These are phyloP conservation scores for Heliornis fulica DNA, from an alignment of 2,113 vertebrate genomes.

Conservation along the genomic window DNA sequence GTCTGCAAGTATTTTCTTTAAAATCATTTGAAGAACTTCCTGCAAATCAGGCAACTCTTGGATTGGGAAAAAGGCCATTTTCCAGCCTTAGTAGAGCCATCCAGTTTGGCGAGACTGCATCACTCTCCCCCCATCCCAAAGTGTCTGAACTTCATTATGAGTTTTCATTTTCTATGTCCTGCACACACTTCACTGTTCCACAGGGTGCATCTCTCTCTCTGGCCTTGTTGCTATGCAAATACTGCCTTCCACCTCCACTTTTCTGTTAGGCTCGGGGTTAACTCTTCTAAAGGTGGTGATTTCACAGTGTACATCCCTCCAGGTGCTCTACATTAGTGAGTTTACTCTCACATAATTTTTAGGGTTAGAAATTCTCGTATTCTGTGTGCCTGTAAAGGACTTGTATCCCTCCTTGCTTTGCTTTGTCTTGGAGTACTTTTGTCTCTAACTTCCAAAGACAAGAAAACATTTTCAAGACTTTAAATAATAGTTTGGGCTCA, in stretches of 20 bases:
- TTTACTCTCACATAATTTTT: not conserved
- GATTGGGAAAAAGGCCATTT: not conserved
- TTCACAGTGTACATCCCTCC: not conserved
- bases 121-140: not conserved
- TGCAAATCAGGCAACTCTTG: not conserved
- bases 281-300: constrained; percentile 34
- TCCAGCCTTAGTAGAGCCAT: constrained; percentile 19
- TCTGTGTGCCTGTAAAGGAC: not conserved
- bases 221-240: constrained; percentile 40
- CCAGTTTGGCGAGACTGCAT: constrained; percentile 29
- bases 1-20: constrained; percentile 34
- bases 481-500: not conserved
- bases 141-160: constrained; percentile 24
- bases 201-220: constrained; percentile 60
- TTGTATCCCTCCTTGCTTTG: not conserved
- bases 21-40: constrained; percentile 28
- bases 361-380: not conserved
- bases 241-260: constrained; percentile 18
- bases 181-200: constrained; percentile 49
- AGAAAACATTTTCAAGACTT: not conserved
- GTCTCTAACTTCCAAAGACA: not conserved
- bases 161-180: constrained; percentile 60
- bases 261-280: not conserved
- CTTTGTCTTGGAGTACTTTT: not conserved
- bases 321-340: constrained; percentile 11